These are phyloP conservation scores for Lamellibrachia luymesi DNA, from an alignment of 1,140 invertebrate genomes.

Conservation along the genomic window DNA sequence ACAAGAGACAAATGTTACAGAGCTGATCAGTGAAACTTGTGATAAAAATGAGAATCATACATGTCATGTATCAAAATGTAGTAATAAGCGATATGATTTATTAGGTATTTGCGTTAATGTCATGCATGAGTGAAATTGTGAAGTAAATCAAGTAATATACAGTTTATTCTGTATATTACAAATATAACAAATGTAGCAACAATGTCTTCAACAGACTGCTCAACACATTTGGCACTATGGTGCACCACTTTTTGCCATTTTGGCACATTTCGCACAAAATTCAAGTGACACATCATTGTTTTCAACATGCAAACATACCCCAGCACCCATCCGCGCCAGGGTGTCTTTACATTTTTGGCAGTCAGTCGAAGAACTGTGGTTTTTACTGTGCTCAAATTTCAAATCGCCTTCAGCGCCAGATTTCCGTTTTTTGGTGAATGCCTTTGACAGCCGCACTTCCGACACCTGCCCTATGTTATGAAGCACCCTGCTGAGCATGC, in stretches of 20 bases:
- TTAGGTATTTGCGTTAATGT: neutral
- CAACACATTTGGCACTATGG: neutral
- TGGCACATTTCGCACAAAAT: constrained; percentile 45
- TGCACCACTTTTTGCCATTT: constrained; percentile 11
- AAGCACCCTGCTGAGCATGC: constrained; percentile 43
- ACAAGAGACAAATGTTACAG: neutral
- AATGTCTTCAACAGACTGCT: neutral
- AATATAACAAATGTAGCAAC: too few relatives aligned
- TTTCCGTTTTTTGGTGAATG: constrained; percentile 32
- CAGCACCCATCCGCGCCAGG: constrained; percentile 27
- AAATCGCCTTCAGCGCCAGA: constrained; percentile 41
- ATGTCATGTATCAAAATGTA: neutral
- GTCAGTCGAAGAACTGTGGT: constrained; percentile 10
- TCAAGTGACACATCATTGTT: constrained; percentile 44
- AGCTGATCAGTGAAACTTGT: neutral
- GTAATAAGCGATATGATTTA: neutral
- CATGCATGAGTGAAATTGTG: neutral
- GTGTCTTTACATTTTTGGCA: constrained; percentile 17
- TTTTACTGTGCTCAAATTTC: constrained; percentile 19
- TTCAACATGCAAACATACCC: constrained; percentile 51
- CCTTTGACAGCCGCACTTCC: constrained; percentile 43
- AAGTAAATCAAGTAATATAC: neutral
- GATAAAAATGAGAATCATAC: neutral
- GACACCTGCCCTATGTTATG: constrained; percentile 45
- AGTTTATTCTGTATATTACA: neutral